phyloP scores from a whole-genome alignment of 1,140 invertebrate genomes.

The Hyles euphorbiae region DNA sequence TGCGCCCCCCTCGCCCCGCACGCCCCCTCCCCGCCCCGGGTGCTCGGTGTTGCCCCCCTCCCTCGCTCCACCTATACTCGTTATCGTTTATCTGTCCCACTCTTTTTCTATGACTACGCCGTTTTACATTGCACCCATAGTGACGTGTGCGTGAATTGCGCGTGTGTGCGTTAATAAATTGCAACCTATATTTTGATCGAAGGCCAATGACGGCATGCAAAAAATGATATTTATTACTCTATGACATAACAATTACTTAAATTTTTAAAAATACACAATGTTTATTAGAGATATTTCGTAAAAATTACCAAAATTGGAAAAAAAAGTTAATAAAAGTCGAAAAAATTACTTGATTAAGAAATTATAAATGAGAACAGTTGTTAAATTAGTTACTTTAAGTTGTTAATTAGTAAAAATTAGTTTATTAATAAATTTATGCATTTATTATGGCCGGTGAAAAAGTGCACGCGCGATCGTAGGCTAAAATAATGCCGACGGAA shows the following conservation, averaged over 20 bases:
- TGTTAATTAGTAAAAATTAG: not conserved
- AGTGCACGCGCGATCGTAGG: slow-evolving; percentile 50
- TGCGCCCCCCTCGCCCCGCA: slow-evolving; percentile 41
- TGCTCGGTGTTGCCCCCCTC: slow-evolving; percentile 42
- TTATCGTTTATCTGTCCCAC: slow-evolving; percentile 69
- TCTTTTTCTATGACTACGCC: slow-evolving; percentile 66
- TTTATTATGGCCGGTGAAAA: slow-evolving; percentile 23
- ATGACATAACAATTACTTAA: not conserved
- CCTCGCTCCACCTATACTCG: slow-evolving; percentile 52
- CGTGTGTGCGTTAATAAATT: slow-evolving; percentile 69
- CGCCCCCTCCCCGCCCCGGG: slow-evolving; percentile 43
- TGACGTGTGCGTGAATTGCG: slow-evolving; percentile 35
- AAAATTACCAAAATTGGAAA: too few species aligned
- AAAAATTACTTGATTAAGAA: too few species aligned
- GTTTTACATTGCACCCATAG: slow-evolving; percentile 23
- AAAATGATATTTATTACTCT: slow-evolving; percentile 8
- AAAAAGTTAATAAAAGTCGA: too few species aligned
- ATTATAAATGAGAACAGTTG: too few species aligned
- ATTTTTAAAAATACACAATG: not conserved
- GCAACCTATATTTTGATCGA: slow-evolving; percentile 72
- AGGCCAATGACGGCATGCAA: slow-evolving; percentile 56
- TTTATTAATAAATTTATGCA: slow-evolving; percentile 5
- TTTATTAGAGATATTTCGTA: too few species aligned
- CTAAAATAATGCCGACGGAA: slow-evolving; percentile 68
- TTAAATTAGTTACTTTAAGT: too few species aligned